Evolutionary conservation across 2,888 invertebrate species (phyloP), one percentile per base, ranked within the genome.

Genomic region (Lepidonotus clava): DNA sequence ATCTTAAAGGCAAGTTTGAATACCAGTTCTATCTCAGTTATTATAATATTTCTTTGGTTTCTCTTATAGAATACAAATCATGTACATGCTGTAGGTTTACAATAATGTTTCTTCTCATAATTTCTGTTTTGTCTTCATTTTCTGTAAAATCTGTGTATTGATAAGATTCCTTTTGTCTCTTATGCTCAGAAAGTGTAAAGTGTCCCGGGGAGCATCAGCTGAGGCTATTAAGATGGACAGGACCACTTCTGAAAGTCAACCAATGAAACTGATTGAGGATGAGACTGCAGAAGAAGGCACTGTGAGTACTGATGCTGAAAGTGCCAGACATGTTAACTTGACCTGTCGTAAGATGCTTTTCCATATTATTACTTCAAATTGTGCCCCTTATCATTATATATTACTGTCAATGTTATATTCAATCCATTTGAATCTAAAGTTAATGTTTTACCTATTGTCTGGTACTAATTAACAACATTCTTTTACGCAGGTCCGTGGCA

Each of bases 401-500:
- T 11, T 46, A 6, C 18, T 6, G 18, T 6, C 18, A n/a, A 6
- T 46, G 46, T 11, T 11, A 46, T 46, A 46, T 11, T 11, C 8
- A 6, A 11, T 46, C 18, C 8, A 46, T 46, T 46, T 46, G 46
- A 46, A 46, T 46, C 18, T 6, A 46, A 53, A n/a, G 18, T 5
- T 18, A 4, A 5, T 32, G 1, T 32, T 28, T 1, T 28, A 28
- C 14, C 14, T 28, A 11, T 24, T 61, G 28, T 28, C n/a, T n/a
- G n/a, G n/a, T n/a, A n/a, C n/a, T n/a, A n/a, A n/a, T n/a, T n/a
- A n/a, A n/a, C n/a, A n/a, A n/a, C n/a, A n/a, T n/a, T n/a, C n/a
- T n/a, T 66, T 87, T 21, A 87, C 89, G 4, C 90, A 92, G 93
- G 93, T 93, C 28, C 92, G 92, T 85, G 71, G 92, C 40, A 76